Base-by-base conservation (phyloP, 2,113 vertebrate species). In the Melanostigma gelatinosum region DNA sequence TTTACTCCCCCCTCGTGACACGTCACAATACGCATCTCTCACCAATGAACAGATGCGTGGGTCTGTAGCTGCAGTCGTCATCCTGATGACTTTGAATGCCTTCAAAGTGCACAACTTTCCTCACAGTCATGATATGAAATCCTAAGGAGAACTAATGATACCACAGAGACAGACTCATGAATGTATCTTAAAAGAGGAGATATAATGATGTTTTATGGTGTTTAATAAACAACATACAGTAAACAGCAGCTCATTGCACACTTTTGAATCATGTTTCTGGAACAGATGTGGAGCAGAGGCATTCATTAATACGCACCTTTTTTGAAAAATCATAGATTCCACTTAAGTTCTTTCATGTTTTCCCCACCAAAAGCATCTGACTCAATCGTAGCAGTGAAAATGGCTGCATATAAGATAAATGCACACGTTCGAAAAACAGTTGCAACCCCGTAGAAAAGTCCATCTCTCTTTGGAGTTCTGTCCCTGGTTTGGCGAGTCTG, bases 11-110 rank as follows among this genome's bases (percentile, higher is more conserved):
- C 22, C 22, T n/a, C 36, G 18, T 61, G 22, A 78, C 48, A 20
- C 87, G 16, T 72, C 44, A 68, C 89, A 93, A 92, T 91, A 87
- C 78, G 12, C 91, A 88, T 91, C 83, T 75, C 64, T 73, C 15
- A 52, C 64, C 79, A 87, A 68, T 89, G 77, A 83, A 83, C 76
- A 83, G 34, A n/a, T 61, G 71, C 61, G 52, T 75, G 54, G 71
- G 65, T 9, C 52, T 78, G 42, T 10, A 8, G 70, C 42, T 55
- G 32, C 38, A 12, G 58, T 42, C 20, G 5, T 69, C 82, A 72
- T 58, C 24, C 62, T 50, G 20, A 42, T 29, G 79, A 68, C 40
- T 78, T 18, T 64, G 52, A 82, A 85, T 72, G 27, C 27, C 42
- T 75, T 82, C 42, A 86, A 44, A 79, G 70, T 72, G 75, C 44